Evolutionary conservation across 2,113 vertebrate genomes (phyloP), one percentile per base, ranked within the genome.

Genomic region (Montifringilla adamsi): DNA sequence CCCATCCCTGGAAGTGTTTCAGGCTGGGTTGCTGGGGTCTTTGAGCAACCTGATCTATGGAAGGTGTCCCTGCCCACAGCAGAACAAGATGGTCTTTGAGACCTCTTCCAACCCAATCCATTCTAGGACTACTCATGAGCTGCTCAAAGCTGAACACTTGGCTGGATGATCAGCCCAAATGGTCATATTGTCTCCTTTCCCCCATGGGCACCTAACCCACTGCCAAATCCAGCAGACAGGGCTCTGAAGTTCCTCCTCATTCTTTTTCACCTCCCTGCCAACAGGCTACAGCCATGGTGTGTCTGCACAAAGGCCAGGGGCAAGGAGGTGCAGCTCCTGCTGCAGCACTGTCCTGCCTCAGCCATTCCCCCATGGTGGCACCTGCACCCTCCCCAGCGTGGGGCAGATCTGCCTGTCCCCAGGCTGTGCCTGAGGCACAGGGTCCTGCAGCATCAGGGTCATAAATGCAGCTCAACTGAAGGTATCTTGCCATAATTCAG

Each of bases 231-330:
- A 88, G 72, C 83, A 66, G 39, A 52, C 7, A 4, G 49, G 53
- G 17, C 53, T 67, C 77, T 23, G 18, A 43, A 66, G 23, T 30
- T 35, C 66, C 70, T 47, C 47, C 31, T 6, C 16, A 1, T 10
- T 15, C 27, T 47, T n/a, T 11, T 2, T 1, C 4, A 0, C 35
- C 70, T 75, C 33, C 33, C 39, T 14, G 49, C 50, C 64, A 73
- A 28, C 41, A 60, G 63, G 35, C 24, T 15, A 1, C 13, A 8
- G 5, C 30, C 18, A 1, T 1, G 0, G 49, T 3, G 52, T 3
- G 1, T 27, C 27, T 43, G 37, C 50, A 41, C 35, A 31, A 20
- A 35, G 55, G 33, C 21, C 15, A 2, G 35, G 46, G 52, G 3
- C 5, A 4, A 39, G 46, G 56, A 72, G 47, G 35, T 26, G 17